Conservation (phyloP, 2,797 vertebrate genomes). For the Melanogrammus aeglefinus region DNA sequence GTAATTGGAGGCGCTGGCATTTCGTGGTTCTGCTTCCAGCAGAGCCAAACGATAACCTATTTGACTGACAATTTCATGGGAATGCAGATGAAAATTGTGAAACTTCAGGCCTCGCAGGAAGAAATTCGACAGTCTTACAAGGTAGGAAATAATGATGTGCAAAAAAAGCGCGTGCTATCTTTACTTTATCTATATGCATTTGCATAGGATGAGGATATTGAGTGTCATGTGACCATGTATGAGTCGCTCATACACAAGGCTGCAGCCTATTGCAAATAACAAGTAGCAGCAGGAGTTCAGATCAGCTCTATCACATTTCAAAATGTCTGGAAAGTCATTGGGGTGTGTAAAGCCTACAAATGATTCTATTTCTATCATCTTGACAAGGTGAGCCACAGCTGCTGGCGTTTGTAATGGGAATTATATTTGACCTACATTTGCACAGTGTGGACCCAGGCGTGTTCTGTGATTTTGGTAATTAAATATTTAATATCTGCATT, state of each 20-base stretch:
- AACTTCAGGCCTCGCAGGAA: conserved; percentile 67
- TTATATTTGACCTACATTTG: conserved; percentile 34
- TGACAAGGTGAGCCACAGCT: neutral
- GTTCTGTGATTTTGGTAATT: neutral
- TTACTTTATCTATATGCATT: neutral
- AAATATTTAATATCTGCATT: conserved; percentile 6
- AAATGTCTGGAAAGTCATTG: conserved; percentile 42
- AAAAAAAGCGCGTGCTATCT: neutral
- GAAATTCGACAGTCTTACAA: conserved; percentile 62
- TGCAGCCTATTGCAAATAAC: conserved; percentile 19
- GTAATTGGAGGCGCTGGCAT: conserved; percentile 49
- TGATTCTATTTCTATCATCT: conserved; percentile 55
- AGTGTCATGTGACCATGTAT: neutral
- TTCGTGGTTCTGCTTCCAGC: conserved; percentile 71
- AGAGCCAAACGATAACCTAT: conserved; percentile 67
- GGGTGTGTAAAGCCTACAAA: conserved; percentile 45
- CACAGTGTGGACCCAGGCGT: neutral
- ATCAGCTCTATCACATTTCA: conserved; percentile 56
- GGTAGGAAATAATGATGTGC: conserved; percentile 52
- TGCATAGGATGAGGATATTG: neutral
- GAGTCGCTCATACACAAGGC: neutral
- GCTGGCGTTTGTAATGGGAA: conserved; percentile 32
- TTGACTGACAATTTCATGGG: conserved; percentile 65
- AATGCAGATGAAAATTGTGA: conserved; percentile 70
- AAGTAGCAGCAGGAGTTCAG: conserved; percentile 40